phyloP scores from a whole-genome alignment of 2,888 invertebrate species.

The Nymphalis polychloros region DNA sequence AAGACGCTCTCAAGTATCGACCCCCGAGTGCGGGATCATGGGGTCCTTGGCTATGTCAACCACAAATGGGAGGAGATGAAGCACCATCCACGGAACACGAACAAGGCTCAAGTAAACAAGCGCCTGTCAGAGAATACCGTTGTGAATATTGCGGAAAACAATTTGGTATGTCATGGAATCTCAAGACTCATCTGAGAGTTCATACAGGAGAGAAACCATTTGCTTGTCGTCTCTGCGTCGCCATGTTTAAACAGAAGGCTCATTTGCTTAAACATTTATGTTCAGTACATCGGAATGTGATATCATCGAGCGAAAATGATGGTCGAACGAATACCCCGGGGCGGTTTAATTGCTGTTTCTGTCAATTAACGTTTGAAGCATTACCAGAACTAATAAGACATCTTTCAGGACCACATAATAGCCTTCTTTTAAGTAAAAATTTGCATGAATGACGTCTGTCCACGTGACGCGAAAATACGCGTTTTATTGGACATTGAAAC shows the following conservation, averaged over 20 bases:
- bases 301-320: slow-evolving; percentile 90
- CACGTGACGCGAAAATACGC: slow-evolving; percentile 63
- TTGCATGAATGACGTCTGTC: slow-evolving; percentile 85
- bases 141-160: slow-evolving; percentile 95
- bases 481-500: slow-evolving; percentile 72
- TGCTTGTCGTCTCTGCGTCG: slow-evolving; percentile 93
- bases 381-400: slow-evolving; percentile 93
- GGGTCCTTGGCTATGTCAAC: slow-evolving; percentile 86
- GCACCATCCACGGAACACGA: slow-evolving; percentile 75
- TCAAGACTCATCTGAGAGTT: slow-evolving; percentile 93
- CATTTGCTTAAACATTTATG: slow-evolving; percentile 93
- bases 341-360: slow-evolving; percentile 93
- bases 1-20: slow-evolving; percentile 82
- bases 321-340: slow-evolving; percentile 83
- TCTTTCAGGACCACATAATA: slow-evolving; percentile 93
- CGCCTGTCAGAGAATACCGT: slow-evolving; percentile 90
- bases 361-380: slow-evolving; percentile 91
- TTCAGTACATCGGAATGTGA: slow-evolving; percentile 93
- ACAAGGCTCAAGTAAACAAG: slow-evolving; percentile 80
- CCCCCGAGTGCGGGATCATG: slow-evolving; percentile 88
- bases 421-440: slow-evolving; percentile 92
- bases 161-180: slow-evolving; percentile 96
- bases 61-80: slow-evolving; percentile 82
- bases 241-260: slow-evolving; percentile 96
- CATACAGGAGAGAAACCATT: slow-evolving; percentile 95